A percentile compares a stretch with the other conserved stretches of the same genome.
Conservation (phyloP, 2,888 invertebrate species). For the Ctena decussata region DNA sequence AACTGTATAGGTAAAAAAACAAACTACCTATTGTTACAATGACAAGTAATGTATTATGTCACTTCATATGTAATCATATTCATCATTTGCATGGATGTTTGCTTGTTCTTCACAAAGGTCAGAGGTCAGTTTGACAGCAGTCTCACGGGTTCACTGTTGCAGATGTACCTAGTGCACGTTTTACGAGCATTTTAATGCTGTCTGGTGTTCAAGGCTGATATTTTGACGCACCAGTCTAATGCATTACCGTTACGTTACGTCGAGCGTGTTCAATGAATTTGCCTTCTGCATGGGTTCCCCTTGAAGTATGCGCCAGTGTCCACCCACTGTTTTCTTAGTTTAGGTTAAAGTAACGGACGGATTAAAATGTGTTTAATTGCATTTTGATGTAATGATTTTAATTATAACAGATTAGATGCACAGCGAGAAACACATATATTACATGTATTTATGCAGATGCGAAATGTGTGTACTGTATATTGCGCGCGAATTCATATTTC, state of each 20-base stretch:
- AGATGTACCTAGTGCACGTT: conserved; percentile 13
- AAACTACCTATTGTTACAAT: conserved; percentile 32
- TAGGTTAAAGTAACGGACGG: too few species aligned
- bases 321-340: too few species aligned
- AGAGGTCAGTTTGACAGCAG: conserved; percentile 19
- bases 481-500: too few species aligned
- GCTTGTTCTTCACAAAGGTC: conserved; percentile 6
- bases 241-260: neutral
- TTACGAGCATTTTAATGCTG: conserved; percentile 2
- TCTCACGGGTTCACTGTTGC: neutral
- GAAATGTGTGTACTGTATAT: too few species aligned
- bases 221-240: conserved; percentile 2
- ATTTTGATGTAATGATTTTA: too few species aligned
- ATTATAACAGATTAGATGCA: too few species aligned
- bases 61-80: conserved; percentile 24
- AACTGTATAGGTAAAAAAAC: conserved; percentile 11
- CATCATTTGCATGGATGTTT: conserved; percentile 20
- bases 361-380: too few species aligned
- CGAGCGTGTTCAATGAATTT: neutral
- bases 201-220: neutral
- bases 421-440: too few species aligned
- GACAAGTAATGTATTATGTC: conserved; percentile 29
- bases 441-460: too few species aligned
- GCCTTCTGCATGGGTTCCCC: too few species aligned
- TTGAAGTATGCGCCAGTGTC: too few species aligned